These are phyloP conservation scores for Rhynchotus rufescens DNA, from an alignment of 2,797 vertebrate genomes.

Conservation along the genomic window DNA sequence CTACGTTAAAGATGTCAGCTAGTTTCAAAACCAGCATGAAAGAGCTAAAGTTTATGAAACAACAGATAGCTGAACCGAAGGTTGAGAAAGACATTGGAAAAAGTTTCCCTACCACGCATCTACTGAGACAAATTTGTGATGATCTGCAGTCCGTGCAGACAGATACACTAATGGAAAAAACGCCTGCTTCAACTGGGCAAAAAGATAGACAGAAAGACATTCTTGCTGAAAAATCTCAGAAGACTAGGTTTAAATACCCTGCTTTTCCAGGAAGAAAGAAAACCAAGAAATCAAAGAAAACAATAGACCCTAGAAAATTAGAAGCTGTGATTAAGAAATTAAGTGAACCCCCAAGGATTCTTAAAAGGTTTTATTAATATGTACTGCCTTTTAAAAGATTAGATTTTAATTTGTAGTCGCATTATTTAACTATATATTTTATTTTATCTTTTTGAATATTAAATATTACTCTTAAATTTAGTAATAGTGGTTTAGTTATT, in stretches of 20 bases:
- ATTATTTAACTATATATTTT: conserved; percentile 2
- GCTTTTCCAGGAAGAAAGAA: conserved; percentile 49
- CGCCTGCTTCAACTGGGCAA: neutral
- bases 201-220: neutral
- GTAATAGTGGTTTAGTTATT: neutral
- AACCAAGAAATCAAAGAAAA: conserved; percentile 46
- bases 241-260: conserved; percentile 44
- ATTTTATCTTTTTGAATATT: neutral
- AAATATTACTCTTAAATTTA: neutral
- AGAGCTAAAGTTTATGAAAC: conserved; percentile 67
- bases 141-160: neutral
- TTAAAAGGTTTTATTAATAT: conserved; percentile 61
- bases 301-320: conserved; percentile 21
- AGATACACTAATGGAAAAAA: neutral
- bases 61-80: conserved; percentile 2
- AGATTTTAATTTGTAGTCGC: neutral
- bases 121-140: neutral
- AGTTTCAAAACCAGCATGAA: conserved; percentile 71
- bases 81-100: neutral
- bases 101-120: neutral
- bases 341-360: conserved; percentile 33
- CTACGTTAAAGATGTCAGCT: conserved; percentile 21
- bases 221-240: conserved; percentile 41
- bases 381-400: conserved; percentile 17
- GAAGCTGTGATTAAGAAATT: conserved; percentile 56